Evolutionary conservation across 2,113 vertebrate genomes (phyloP).

Genomic region (Macrotus californicus): DNA sequence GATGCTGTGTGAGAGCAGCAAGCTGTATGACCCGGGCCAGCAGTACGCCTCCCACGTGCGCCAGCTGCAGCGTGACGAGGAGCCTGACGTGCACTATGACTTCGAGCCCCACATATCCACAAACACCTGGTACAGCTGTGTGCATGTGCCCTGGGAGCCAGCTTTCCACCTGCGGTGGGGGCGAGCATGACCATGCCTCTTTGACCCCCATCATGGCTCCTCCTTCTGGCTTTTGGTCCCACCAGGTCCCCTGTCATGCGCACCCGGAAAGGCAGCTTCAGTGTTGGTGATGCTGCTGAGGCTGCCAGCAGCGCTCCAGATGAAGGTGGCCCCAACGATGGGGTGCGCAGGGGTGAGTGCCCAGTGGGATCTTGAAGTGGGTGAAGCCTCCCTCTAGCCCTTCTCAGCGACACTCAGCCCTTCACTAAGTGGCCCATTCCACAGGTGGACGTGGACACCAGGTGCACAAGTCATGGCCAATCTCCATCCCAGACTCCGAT

Average conservation of each 20-base stretch:
- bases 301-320: slow-evolving; percentile 61
- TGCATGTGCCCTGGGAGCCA: fast-evolving
- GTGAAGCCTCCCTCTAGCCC: fast-evolving
- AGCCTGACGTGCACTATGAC: slow-evolving; percentile 84
- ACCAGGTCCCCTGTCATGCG: slow-evolving; percentile 68
- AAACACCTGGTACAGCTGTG: slow-evolving; percentile 67
- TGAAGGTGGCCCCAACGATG: neutral
- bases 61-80: slow-evolving; percentile 87
- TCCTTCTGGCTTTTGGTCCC: neutral
- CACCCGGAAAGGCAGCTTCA: slow-evolving; percentile 86
- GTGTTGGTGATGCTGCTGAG: slow-evolving; percentile 74
- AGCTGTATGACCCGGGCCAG: slow-evolving; percentile 93
- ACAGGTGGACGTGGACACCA: slow-evolving; percentile 84
- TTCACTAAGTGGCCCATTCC: neutral
- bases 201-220: neutral
- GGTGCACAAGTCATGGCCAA: slow-evolving; percentile 93
- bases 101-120: slow-evolving; percentile 88
- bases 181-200: fast-evolving
- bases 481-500: slow-evolving; percentile 81
- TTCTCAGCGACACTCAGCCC: neutral
- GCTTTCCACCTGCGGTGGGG: too few species aligned
- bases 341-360: slow-evolving; percentile 79
- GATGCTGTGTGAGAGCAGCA: slow-evolving; percentile 97
- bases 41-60: slow-evolving; percentile 91
- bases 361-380: fast-evolving